phyloP scores from a whole-genome alignment of 2,113 vertebrate species.

The Oreochromis niloticus region DNA sequence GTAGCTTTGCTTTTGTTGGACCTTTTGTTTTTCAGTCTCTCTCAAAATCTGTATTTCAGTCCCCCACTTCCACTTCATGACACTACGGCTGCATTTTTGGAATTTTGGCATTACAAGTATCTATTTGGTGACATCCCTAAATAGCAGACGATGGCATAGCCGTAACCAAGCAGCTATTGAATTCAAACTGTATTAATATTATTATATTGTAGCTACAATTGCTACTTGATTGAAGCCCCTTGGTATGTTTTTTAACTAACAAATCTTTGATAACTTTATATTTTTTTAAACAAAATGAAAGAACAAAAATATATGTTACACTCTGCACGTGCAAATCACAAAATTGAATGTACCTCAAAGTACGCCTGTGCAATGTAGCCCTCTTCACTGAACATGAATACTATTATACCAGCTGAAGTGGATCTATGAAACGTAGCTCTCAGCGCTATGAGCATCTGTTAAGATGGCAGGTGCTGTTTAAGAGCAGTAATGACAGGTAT shows the following conservation, averaged over 20 bases:
- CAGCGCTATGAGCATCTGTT: slow-evolving; percentile 18
- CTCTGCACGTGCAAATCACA: background rate
- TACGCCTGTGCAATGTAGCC: background rate
- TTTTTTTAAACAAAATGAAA: background rate
- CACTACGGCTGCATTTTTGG: background rate
- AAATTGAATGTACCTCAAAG: slow-evolving; percentile 1
- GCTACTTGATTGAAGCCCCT: background rate
- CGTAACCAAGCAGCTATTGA: background rate
- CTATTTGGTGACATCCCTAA: background rate
- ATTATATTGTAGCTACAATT: background rate
- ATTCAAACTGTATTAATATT: background rate
- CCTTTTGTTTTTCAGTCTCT: background rate
- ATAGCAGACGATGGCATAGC: background rate
- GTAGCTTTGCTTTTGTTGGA: background rate
- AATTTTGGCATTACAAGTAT: background rate
- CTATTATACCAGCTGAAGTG: slow-evolving; percentile 39
- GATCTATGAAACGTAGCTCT: slow-evolving; percentile 9
- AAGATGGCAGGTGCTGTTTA: slow-evolving; percentile 47
- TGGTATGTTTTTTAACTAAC: background rate
- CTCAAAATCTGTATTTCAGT: background rate
- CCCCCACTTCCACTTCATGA: background rate
- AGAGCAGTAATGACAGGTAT: slow-evolving; percentile 51
- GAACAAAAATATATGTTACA: background rate
- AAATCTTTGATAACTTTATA: background rate
- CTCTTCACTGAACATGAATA: slow-evolving; percentile 27